Evolutionary conservation across 2,888 invertebrate species (phyloP).

Genomic region (Monochamus alternatus): DNA sequence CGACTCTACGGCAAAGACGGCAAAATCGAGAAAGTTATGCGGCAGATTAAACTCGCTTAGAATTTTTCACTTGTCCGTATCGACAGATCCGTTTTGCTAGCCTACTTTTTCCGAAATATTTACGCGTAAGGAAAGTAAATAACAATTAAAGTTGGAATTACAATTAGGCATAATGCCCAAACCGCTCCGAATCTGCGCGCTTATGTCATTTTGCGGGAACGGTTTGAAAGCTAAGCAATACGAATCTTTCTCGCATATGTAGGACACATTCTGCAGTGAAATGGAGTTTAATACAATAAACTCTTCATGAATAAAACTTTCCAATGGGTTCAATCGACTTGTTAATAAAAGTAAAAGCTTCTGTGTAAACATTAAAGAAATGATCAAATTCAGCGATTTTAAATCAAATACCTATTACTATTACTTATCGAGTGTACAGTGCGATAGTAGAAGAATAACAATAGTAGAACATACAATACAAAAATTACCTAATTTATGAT

Average conservation of each 20-base stretch:
- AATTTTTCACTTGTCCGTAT: conserved; percentile 60
- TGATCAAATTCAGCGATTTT: not conserved
- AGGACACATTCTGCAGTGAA: conserved; percentile 24
- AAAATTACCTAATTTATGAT: not conserved
- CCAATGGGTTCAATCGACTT: conserved; percentile 40
- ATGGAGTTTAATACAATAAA: conserved; percentile 50
- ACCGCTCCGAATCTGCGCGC: not conserved
- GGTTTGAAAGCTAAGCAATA: not conserved
- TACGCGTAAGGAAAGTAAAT: not conserved
- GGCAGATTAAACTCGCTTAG: conserved; percentile 57
- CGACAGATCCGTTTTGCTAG: conserved; percentile 57
- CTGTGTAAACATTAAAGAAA: conserved; percentile 38
- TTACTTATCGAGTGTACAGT: not conserved
- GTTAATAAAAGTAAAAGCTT: conserved; percentile 49
- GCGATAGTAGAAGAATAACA: too few species aligned
- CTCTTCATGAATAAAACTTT: conserved; percentile 51
- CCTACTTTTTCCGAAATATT: conserved; percentile 30
- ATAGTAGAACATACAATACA: not conserved
- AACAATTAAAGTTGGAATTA: not conserved
- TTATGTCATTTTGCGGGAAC: conserved; percentile 9
- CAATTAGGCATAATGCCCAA: not conserved
- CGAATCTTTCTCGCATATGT: conserved; percentile 20
- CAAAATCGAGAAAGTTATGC: conserved; percentile 65
- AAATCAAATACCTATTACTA: not conserved
- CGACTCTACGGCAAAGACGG: conserved; percentile 50